Evolutionary conservation across 1,140 invertebrate genomes (phyloP), one percentile per base, ranked within the genome.

Genomic region (Brachionus rotundiformis): DNA sequence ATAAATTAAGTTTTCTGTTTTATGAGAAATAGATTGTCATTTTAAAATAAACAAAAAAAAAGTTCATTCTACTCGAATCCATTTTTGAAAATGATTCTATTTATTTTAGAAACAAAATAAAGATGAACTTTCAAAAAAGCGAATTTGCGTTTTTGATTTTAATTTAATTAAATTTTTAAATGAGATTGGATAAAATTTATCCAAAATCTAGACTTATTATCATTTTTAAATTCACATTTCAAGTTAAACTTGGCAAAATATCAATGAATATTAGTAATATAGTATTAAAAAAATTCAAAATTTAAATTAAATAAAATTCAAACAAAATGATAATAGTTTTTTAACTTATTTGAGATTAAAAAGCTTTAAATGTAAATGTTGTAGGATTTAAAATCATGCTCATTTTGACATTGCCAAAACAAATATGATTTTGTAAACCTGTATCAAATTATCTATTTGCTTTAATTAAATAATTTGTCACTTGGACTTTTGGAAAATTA

Each of bases 251-350:
- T 33, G 2, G 1, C 2, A 68, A 68, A 68, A 68, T 68, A 68
- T 68, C 63, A 36, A 36, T 68, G 27, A 33, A 68, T 11, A 63
- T 63, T 63, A 63, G 23, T 63, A 63, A 63, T 3, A 6, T 31
- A 27, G 13, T n/a, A 63, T 33, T 63, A 23, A 4, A 25, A 59
- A 59, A 23, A 54, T 6, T 31, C n/a, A n/a, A 33, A 33, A 19
- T 68, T 39, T 68, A 36, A 31, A 68, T 68, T 68, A 68, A 68
- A n/a, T n/a, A n/a, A n/a, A n/a, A 68, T 68, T 41, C n/a, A 68
- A 68, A 68, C 16, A 68, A 36, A 39, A 8, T 33, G 16, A 31
- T 33, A 68, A 16, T 61, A n/a, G 16, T 7, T 68, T 68, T 63
- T 29, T 63, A 29, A 29, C 61, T 63, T 31, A 16, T 63, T 31